A percentile compares a stretch with the other conserved stretches of the same genome.
Conservation (phyloP, 1,140 invertebrate genomes). For the Neodiprion lecontei region DNA sequence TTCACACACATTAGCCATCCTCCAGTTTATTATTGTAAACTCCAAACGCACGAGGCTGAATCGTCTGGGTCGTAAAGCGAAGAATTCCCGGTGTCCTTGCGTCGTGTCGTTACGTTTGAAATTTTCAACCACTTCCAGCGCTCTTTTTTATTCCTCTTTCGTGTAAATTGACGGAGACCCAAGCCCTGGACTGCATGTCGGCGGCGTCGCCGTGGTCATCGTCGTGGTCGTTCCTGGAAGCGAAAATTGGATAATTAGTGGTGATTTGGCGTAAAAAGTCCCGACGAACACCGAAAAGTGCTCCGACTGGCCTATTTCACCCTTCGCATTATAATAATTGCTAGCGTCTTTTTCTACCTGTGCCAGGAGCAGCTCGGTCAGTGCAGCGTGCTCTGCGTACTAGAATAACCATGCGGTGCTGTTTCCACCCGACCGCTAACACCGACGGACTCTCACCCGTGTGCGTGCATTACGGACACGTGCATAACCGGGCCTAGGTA, state of each 20-base stretch:
- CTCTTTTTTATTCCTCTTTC: too few relatives aligned
- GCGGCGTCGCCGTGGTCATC: not conserved
- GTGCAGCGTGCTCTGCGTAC: not conserved
- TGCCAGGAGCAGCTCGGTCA: not conserved
- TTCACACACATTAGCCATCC: too few relatives aligned
- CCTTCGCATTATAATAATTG: conserved; percentile 7
- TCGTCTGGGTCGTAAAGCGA: too few relatives aligned
- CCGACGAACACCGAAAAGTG: conserved; percentile 6
- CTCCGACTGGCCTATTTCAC: conserved; percentile 6
- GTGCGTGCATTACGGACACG: not conserved
- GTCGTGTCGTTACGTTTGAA: too few relatives aligned
- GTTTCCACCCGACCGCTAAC: not conserved
- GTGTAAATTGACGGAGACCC: too few relatives aligned
- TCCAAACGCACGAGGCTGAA: too few relatives aligned
- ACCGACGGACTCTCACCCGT: not conserved
- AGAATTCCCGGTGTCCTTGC: too few relatives aligned
- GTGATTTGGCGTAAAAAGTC: conserved; percentile 7
- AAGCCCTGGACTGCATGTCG: not conserved
- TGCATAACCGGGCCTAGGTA: not conserved
- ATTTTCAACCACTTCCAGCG: too few relatives aligned
- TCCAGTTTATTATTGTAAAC: too few relatives aligned
- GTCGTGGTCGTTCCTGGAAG: conserved; percentile 4
- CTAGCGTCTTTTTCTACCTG: conserved; percentile 7
- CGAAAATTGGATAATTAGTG: conserved; percentile 7
- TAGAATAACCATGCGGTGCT: not conserved